Conservation (phyloP, 2,888 invertebrate genomes). For the Electrophaes corylata region DNA sequence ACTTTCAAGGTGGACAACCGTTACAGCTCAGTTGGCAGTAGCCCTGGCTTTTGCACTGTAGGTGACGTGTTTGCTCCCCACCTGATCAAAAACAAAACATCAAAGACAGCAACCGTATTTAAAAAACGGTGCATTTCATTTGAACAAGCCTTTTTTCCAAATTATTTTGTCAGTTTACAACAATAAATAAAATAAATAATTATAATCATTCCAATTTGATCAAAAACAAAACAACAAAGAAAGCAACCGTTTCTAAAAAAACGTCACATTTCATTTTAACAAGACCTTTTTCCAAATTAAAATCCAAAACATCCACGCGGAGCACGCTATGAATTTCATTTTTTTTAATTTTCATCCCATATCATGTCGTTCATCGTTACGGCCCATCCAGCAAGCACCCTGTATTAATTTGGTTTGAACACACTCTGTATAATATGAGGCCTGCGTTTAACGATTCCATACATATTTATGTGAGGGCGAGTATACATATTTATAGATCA, state of each 20-base stretch:
- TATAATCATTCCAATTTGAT: too few relatives aligned
- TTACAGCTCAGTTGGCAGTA: too few relatives aligned
- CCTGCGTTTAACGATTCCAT: constrained; percentile 43
- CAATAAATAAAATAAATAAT: too few relatives aligned
- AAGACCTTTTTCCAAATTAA: constrained; percentile 9
- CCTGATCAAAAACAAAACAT: too few relatives aligned
- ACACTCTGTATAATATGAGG: constrained; percentile 42
- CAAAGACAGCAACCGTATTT: too few relatives aligned
- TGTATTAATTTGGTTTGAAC: constrained; percentile 43
- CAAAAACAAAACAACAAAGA: background rate
- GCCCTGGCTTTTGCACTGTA: too few relatives aligned
- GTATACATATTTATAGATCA: constrained; percentile 41
- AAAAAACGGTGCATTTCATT: too few relatives aligned
- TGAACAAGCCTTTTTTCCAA: too few relatives aligned
- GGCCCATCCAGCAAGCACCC: constrained; percentile 37
- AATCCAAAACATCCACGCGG: constrained; percentile 14
- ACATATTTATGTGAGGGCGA: constrained; percentile 39
- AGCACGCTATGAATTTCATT: constrained; percentile 33
- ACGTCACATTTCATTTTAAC: background rate
- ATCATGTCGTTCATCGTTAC: constrained; percentile 36
- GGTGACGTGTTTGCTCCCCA: too few relatives aligned
- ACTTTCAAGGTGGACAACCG: too few relatives aligned
- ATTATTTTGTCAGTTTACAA: too few relatives aligned
- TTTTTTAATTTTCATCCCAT: constrained; percentile 34
- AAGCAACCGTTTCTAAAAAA: background rate